Conservation (phyloP, 2,797 vertebrate species). For the Cossypha caffra region DNA sequence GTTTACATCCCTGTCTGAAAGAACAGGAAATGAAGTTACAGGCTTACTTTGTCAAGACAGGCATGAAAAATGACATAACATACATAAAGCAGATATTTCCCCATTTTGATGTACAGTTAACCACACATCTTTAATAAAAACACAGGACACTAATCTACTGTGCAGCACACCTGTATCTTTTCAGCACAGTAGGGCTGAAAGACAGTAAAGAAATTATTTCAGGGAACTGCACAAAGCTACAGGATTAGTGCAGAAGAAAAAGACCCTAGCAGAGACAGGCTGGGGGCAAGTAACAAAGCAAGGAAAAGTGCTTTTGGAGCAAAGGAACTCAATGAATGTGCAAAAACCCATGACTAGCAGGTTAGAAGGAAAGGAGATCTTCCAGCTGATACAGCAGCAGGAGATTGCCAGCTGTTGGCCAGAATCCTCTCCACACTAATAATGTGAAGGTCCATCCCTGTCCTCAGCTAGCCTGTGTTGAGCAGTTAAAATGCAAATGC, state of each 20-base stretch:
- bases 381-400: not conserved
- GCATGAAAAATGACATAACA: not conserved
- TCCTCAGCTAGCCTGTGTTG: not conserved
- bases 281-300: not conserved
- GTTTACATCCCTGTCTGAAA: not conserved
- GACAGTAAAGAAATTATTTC: not conserved
- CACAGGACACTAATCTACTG: not conserved
- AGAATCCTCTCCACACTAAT: not conserved
- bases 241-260: not conserved
- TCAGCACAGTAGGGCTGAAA: not conserved
- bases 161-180: not conserved
- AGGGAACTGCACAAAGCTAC: not conserved
- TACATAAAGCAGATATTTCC: not conserved
- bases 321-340: not conserved
- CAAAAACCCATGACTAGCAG: not conserved
- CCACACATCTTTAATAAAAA: not conserved
- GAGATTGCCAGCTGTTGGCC: not conserved
- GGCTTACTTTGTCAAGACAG: not conserved
- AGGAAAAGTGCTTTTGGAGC: not conserved
- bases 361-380: not conserved
- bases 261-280: not conserved
- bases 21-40: not conserved
- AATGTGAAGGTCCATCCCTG: not conserved
- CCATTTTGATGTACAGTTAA: not conserved
- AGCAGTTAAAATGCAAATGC: not conserved